Conservation (phyloP, 2,888 invertebrate genomes). For the Drosophila quinaria region DNA sequence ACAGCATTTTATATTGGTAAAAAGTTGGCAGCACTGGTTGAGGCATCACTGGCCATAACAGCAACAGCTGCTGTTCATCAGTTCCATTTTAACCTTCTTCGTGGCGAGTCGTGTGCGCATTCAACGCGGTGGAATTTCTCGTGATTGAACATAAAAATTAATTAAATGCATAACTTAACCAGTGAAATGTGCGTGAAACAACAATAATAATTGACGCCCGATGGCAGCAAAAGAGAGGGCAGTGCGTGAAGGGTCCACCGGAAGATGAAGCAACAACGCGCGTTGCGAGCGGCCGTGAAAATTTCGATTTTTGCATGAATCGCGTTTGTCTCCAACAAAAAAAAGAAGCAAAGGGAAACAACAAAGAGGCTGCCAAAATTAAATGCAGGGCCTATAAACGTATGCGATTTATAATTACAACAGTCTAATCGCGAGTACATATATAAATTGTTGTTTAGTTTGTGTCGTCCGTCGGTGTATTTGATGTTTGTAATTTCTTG, state of each 20-base stretch:
- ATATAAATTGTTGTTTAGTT: constrained; percentile 46
- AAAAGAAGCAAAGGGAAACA: constrained; percentile 24
- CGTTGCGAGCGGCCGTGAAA: constrained; percentile 63
- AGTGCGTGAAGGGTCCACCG: constrained; percentile 22
- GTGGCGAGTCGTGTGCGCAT: constrained; percentile 20
- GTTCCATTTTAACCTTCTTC: constrained; percentile 53
- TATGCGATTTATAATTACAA: constrained; percentile 23
- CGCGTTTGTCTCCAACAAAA: constrained; percentile 34
- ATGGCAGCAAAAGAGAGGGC: constrained; percentile 20
- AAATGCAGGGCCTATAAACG: constrained; percentile 34
- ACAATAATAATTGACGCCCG: constrained; percentile 37
- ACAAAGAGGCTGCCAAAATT: constrained; percentile 42
- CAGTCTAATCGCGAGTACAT: constrained; percentile 24
- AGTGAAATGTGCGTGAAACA: constrained; percentile 53
- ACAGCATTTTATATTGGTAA: too few species aligned
- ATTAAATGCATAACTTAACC: constrained; percentile 54
- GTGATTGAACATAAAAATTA: constrained; percentile 53
- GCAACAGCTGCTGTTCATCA: constrained; percentile 43
- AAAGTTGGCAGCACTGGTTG: too few species aligned
- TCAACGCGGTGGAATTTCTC: constrained; percentile 13
- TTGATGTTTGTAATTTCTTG: constrained; percentile 39
- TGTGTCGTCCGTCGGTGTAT: constrained; percentile 13
- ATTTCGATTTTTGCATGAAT: constrained; percentile 71
- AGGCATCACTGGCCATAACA: too few species aligned
- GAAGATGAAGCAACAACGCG: constrained; percentile 41